Conservation (phyloP, 2,113 vertebrate species). For the Rutilus rutilus region DNA sequence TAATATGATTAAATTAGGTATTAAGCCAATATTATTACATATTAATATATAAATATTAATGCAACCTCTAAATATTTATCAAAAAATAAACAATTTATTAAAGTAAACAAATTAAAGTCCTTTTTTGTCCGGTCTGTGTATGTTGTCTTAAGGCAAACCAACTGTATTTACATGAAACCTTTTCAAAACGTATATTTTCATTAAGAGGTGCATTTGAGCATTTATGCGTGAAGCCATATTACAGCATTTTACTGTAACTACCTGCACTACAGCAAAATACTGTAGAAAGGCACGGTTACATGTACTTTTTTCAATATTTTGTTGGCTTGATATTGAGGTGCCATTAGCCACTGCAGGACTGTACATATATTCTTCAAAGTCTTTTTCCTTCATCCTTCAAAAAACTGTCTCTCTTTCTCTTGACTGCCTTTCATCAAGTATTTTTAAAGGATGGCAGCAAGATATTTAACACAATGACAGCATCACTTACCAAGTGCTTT, state of each 20-base stretch:
- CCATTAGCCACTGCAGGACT: background rate
- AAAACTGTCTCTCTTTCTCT: background rate
- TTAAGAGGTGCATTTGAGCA: background rate
- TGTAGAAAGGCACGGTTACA: background rate
- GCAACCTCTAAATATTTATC: too few species aligned
- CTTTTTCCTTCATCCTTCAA: too few species aligned
- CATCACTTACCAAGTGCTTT: conserved; percentile 17
- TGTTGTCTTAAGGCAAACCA: background rate
- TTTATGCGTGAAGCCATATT: background rate
- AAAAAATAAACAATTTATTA: too few species aligned
- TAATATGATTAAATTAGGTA: too few species aligned
- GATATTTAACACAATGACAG: conserved; percentile 23
- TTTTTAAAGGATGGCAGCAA: conserved; percentile 6
- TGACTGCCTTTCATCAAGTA: conserved; percentile 18
- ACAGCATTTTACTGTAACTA: background rate
- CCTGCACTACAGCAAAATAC: background rate
- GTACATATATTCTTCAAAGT: background rate
- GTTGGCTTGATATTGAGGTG: background rate
- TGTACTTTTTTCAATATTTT: conserved; percentile 9
- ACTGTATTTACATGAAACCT: background rate
- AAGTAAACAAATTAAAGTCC: too few species aligned
- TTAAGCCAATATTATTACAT: too few species aligned
- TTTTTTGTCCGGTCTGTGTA: too few species aligned
- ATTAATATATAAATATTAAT: too few species aligned
- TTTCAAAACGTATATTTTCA: background rate